Conservation (phyloP, 2,797 vertebrate species). For the Sphaeramia orbicularis region DNA sequence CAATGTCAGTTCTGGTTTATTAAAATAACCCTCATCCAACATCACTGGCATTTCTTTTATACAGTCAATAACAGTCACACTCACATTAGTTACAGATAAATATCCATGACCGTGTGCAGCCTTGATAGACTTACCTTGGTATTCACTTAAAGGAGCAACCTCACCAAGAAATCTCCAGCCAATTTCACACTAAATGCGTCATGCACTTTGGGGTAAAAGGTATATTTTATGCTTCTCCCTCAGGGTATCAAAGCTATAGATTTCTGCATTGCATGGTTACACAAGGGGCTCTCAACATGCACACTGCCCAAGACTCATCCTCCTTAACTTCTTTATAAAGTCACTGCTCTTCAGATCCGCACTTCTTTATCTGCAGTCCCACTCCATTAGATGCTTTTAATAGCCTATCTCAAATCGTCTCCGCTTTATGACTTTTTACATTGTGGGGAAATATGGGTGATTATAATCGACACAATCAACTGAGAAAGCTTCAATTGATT, state of each 20-base stretch:
- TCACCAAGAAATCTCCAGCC: slow-evolving; percentile 41
- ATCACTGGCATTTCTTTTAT: not conserved
- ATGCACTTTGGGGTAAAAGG: slow-evolving; percentile 19
- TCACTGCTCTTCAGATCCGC: not conserved
- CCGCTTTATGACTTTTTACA: slow-evolving; percentile 5
- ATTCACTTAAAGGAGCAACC: slow-evolving; percentile 26
- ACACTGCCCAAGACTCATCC: slow-evolving; percentile 8
- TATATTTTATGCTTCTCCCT: too few species aligned
- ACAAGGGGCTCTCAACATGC: slow-evolving; percentile 1
- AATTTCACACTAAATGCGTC: slow-evolving; percentile 70
- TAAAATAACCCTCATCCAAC: too few species aligned
- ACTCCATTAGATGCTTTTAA: slow-evolving; percentile 41
- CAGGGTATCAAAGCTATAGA: slow-evolving; percentile 1
- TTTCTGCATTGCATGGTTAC: slow-evolving; percentile 7
- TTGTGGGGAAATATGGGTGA: not conserved
- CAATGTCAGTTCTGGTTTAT: too few species aligned
- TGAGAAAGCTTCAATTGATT: slow-evolving; percentile 10
- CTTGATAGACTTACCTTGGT: slow-evolving; percentile 40
- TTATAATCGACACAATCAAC: slow-evolving; percentile 4
- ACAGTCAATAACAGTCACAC: not conserved
- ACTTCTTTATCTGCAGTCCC: slow-evolving; percentile 19
- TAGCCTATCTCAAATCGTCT: slow-evolving; percentile 5
- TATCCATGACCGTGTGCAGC: not conserved
- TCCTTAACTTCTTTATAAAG: slow-evolving; percentile 23
- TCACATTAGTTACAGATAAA: slow-evolving; percentile 5